phyloP scores from a whole-genome alignment of 2,888 invertebrate species.

The Caenorhabditis becei region DNA sequence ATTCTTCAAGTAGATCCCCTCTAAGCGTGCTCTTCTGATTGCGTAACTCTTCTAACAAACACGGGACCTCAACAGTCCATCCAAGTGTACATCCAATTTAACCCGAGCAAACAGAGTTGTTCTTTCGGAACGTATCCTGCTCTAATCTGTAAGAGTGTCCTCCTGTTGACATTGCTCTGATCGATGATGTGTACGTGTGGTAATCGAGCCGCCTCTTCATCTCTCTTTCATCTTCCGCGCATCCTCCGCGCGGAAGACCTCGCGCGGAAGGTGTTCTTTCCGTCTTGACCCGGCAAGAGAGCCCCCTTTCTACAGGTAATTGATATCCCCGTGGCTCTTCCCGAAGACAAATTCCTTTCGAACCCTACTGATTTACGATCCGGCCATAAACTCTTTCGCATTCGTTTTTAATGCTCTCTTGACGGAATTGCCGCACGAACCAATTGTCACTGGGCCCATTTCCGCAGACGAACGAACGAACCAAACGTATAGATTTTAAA shows the following conservation, averaged over 20 bases:
- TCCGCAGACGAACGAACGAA: not conserved
- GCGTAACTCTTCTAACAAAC: no score
- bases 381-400: conserved; percentile 17
- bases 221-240: conserved; percentile 29
- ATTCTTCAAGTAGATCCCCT: no score
- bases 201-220: conserved; percentile 50
- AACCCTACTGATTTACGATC: conserved; percentile 37
- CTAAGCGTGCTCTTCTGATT: no score
- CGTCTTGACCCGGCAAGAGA: conserved; percentile 36
- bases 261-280: conserved; percentile 48
- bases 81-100: conserved; percentile 23
- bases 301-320: conserved; percentile 35
- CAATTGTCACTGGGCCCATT: conserved; percentile 20
- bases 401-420: conserved; percentile 22
- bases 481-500: conserved; percentile 51
- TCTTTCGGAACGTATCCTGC: conserved; percentile 30
- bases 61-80: no score
- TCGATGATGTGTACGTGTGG: conserved; percentile 53
- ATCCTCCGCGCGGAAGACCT: conserved; percentile 1
- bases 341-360: not conserved
- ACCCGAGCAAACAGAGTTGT: conserved; percentile 22
- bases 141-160: conserved; percentile 63
- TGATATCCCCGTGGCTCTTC: conserved; percentile 13
- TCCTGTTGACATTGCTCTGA: conserved; percentile 61
- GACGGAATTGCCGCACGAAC: conserved; percentile 24